phyloP scores from a whole-genome alignment of 2,888 invertebrate genomes.

The Capitulum mitella region DNA sequence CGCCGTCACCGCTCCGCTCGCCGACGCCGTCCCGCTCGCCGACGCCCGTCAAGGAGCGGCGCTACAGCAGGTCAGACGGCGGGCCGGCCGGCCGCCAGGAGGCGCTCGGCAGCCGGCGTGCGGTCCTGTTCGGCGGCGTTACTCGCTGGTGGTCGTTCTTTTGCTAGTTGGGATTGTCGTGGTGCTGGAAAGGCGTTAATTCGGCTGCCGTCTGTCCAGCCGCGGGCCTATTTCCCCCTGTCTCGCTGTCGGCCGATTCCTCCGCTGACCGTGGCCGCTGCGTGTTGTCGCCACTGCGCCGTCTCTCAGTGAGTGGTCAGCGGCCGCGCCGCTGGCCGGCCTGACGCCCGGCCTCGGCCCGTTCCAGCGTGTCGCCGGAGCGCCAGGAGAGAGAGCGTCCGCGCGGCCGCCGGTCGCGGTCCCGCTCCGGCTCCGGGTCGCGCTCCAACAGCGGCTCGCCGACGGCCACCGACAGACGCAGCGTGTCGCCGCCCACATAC shows the following conservation, averaged over 20 bases:
- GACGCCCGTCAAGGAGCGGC: background rate
- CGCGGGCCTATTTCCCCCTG: no score
- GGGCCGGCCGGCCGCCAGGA: background rate
- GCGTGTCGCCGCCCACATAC: constrained; percentile 28
- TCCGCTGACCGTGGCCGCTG: no score
- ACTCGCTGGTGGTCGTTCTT: no score
- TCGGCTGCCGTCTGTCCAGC: no score
- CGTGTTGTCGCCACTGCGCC: no score
- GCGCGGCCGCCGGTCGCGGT: background rate
- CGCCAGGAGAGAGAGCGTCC: background rate
- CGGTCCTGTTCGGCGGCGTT: no score
- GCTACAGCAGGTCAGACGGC: background rate
- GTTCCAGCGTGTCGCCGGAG: background rate
- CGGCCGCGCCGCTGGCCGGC: background rate
- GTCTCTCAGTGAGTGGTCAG: no score
- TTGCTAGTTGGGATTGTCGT: no score
- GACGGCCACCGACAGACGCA: constrained; percentile 33
- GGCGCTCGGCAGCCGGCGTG: no score
- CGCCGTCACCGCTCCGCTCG: constrained; percentile 41
- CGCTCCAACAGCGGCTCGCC: constrained; percentile 1
- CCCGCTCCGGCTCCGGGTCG: background rate
- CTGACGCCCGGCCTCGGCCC: background rate
- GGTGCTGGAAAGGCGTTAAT: no score
- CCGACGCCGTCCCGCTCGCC: constrained; percentile 6
- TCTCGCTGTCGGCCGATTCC: no score